These are phyloP conservation scores for Spodoptera exigua DNA, from an alignment of 2,888 invertebrate genomes.

Conservation along the genomic window DNA sequence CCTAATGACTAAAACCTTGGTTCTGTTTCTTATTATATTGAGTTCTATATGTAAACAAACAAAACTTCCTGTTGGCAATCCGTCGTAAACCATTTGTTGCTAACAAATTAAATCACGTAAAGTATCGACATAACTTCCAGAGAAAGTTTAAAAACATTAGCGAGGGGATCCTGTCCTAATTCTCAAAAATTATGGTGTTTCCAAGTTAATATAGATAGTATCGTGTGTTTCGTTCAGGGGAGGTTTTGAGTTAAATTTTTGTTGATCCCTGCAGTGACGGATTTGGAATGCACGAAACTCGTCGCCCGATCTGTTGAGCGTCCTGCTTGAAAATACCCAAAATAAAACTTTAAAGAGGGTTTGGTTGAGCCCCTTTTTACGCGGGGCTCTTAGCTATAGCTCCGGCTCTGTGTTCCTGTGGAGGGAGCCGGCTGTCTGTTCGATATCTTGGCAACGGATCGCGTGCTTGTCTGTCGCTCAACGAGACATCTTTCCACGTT, in stretches of 20 bases:
- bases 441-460: conserved; percentile 84
- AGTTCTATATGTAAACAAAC: conserved; percentile 31
- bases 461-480: conserved; percentile 71
- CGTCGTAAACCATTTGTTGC: not conserved
- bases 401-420: conserved; percentile 15
- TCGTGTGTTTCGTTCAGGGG: conserved; percentile 40
- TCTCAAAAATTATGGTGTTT: conserved; percentile 39
- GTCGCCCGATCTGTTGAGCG: too few species aligned
- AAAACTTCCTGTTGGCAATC: not conserved
- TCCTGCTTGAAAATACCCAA: too few species aligned
- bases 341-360: too few species aligned
- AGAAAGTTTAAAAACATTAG: conserved; percentile 18
- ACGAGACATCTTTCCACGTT: conserved; percentile 77
- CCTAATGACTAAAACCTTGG: too few species aligned
- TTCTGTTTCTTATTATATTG: not conserved
- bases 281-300: too few species aligned
- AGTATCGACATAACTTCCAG: conserved; percentile 16
- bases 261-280: conserved; percentile 26
- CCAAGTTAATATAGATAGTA: conserved; percentile 29
- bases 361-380: too few species aligned
- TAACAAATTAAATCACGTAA: conserved; percentile 8
- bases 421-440: conserved; percentile 72
- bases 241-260: conserved; percentile 32
- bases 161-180: conserved; percentile 26
- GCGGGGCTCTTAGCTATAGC: too few species aligned